Evolutionary conservation across 1,140 invertebrate genomes (phyloP).

Genomic region (Ips typographus): DNA sequence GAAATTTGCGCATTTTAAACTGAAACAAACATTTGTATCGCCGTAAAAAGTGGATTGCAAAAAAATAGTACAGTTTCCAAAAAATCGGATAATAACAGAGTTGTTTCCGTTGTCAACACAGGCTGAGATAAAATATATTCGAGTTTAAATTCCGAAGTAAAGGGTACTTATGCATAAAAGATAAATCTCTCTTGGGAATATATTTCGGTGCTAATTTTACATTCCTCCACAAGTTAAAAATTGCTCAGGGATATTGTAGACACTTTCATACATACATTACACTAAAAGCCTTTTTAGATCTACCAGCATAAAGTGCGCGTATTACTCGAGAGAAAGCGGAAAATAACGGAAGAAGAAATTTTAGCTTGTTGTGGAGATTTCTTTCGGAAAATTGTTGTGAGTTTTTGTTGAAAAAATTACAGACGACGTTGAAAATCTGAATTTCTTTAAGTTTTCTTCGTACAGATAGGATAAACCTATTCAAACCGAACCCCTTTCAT

Average conservation of each 20-base stretch:
- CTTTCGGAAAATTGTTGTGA: neutral
- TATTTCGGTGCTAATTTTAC: slow-evolving; percentile 17
- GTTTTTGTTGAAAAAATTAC: too few species aligned
- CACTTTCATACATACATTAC: slow-evolving; percentile 15
- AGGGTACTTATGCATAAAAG: slow-evolving; percentile 14
- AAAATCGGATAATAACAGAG: neutral
- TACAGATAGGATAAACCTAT: slow-evolving; percentile 15
- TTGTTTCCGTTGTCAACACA: slow-evolving; percentile 16
- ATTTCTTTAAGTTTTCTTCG: neutral
- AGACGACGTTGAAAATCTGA: too few species aligned
- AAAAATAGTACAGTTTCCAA: too few species aligned
- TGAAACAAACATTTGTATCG: too few species aligned
- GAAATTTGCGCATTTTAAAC: too few species aligned
- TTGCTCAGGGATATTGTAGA: slow-evolving; percentile 21
- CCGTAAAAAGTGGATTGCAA: too few species aligned
- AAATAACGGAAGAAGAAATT: slow-evolving; percentile 7
- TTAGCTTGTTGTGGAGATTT: slow-evolving; percentile 2
- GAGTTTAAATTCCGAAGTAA: slow-evolving; percentile 13
- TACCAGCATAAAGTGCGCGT: slow-evolving; percentile 13
- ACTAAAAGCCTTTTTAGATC: slow-evolving; percentile 16
- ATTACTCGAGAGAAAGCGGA: slow-evolving; percentile 11
- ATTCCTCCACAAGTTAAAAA: slow-evolving; percentile 15
- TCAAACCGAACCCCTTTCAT: slow-evolving; percentile 13
- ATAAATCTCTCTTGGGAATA: slow-evolving; percentile 17
- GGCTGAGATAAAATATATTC: slow-evolving; percentile 9